These are phyloP conservation scores for Falco concolor DNA, from an alignment of 2,797 vertebrate genomes.

Conservation along the genomic window DNA sequence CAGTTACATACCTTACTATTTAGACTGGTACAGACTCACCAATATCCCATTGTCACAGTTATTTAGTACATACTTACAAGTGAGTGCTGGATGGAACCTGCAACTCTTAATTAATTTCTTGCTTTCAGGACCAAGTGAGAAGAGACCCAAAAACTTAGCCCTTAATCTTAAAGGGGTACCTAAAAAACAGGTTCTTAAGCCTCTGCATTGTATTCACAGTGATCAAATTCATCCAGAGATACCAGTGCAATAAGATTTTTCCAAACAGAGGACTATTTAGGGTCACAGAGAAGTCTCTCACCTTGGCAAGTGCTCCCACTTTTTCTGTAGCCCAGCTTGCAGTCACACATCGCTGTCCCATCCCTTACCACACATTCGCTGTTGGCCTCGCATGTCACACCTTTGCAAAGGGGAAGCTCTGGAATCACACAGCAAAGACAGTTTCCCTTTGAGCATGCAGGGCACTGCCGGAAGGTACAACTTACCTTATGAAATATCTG, in stretches of 20 bases:
- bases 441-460: not conserved
- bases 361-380: slow-evolving; percentile 77
- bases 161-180: not conserved
- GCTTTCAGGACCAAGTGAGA: not conserved
- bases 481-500: not conserved
- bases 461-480: not conserved
- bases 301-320: slow-evolving; percentile 57
- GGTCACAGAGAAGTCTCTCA: slow-evolving; percentile 17
- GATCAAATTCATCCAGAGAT: not conserved
- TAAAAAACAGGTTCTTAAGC: not conserved
- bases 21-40: not conserved
- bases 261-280: not conserved
- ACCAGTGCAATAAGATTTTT: not conserved
- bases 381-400: slow-evolving; percentile 70
- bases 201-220: not conserved
- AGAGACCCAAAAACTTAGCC: not conserved
- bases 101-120: not conserved
- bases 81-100: not conserved
- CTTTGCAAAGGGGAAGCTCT: slow-evolving; percentile 80
- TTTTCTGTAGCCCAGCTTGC: slow-evolving; percentile 81
- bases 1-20: not conserved
- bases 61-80: not conserved
- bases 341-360: slow-evolving; percentile 71
- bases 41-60: not conserved
- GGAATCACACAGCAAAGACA: slow-evolving; percentile 26